Evolutionary conservation across 2,888 invertebrate genomes (phyloP), one percentile per base, ranked within the genome.

Genomic region (Beris morrisii): DNA sequence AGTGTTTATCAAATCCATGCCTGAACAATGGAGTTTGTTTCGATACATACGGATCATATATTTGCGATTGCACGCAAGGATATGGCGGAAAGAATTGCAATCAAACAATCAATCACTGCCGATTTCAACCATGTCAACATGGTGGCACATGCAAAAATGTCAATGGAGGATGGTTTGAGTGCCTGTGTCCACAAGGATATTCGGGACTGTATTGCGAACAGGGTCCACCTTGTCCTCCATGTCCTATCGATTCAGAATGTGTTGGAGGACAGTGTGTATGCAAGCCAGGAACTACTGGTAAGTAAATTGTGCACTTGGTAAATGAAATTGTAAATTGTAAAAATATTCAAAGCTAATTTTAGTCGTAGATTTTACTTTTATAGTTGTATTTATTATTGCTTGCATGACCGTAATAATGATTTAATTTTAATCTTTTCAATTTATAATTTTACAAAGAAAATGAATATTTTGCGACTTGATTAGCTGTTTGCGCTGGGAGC

Each of bases 41-140:
- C 79, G 91, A 93, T 79, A 91, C 88, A 65, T 92, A 92, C 78
- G 93, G 93, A 12, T 84, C 88, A 59, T 94, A 87, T 75, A 83
- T 76, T 71, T 94, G 94, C 77, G 88, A 88, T 73, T 94, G 94
- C 79, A 83, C 83, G 64, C 83, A 85, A 11, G 92, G 92, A n/a
- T 93, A 88, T 82, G 88, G 87, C 65, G 94, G 94, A 31, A 86
- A 86, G 68, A 87, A 89, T 70, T 94, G 94, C 77, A 89, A 92
- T 74, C 82, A 83, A 76, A 88, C 76, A 5, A 76, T 81, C 43
- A 80, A 79, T 72, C 76, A 78, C 48, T 93, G 93, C 78, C 84
- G 84, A 70, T 86, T 84, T 52, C 87, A 86, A 72, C 90, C 88
- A 50, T 93, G 93, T 75, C 83, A 83, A 70, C 89, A 92, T 79